These are phyloP conservation scores for Saccostrea cuccullata DNA, from an alignment of 1,140 invertebrate genomes.

Conservation along the genomic window DNA sequence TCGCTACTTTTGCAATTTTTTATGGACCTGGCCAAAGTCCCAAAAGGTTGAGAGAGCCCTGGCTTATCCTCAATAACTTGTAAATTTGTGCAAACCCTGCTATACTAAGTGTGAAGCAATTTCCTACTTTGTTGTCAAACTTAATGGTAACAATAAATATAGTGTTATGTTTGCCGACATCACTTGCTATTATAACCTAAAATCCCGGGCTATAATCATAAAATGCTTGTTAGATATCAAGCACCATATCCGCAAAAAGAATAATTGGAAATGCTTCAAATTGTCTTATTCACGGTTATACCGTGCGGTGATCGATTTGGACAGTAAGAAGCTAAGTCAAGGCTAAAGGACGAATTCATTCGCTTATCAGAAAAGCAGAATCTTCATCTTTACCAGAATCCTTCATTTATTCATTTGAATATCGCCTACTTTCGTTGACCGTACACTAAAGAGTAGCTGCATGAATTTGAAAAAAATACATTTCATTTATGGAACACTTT, in stretches of 20 bases:
- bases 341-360: background rate
- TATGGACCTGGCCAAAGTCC: too few species aligned
- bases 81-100: background rate
- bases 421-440: too few species aligned
- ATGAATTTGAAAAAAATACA: too few species aligned
- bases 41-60: too few species aligned
- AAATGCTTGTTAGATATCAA: background rate
- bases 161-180: background rate
- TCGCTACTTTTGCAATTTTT: too few species aligned
- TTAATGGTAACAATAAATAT: background rate
- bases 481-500: too few species aligned
- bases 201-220: background rate
- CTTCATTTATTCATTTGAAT: too few species aligned
- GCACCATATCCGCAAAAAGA: background rate
- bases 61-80: too few species aligned
- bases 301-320: background rate
- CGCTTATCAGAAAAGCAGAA: background rate
- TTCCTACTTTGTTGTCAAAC: background rate
- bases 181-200: background rate
- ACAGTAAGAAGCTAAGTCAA: background rate
- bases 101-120: background rate
- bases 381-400: too few species aligned
- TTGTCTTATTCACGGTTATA: background rate
- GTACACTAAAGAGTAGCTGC: too few species aligned
- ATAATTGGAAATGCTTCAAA: slow-evolving; percentile 3